A percentile compares a stretch with the other conserved stretches of the same genome.
These are phyloP conservation scores for Bombus ignitus DNA, from an alignment of 1,140 invertebrate genomes.

Conservation along the genomic window DNA sequence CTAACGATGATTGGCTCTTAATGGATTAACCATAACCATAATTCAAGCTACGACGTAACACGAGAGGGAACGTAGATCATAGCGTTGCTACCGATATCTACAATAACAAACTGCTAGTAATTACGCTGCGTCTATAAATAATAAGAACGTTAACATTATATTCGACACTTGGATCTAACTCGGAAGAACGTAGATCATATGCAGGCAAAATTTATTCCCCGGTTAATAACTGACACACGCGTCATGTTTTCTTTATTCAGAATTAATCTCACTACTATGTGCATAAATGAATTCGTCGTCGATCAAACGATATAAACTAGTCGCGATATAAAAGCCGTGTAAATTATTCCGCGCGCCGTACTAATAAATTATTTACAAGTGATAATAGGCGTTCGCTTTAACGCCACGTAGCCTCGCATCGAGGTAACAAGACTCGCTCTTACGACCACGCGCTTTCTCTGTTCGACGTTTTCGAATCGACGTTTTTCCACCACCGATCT, in stretches of 20 bases:
- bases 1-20: no score
- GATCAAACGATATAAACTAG: not conserved
- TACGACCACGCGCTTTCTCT: not conserved
- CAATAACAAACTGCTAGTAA: not conserved
- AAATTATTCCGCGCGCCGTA: not conserved
- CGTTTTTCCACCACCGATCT: not conserved
- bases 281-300: conserved; percentile 12
- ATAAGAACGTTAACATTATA: not conserved
- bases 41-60: no score
- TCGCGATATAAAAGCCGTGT: not conserved
- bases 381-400: conserved; percentile 17
- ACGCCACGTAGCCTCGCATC: not conserved
- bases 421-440: not conserved
- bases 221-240: not conserved
- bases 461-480: conserved; percentile 15
- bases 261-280: not conserved
- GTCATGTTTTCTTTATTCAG: not conserved
- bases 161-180: not conserved
- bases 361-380: conserved; percentile 22
- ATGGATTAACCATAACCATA: no score
- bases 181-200: not conserved
- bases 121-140: not conserved
- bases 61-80: not conserved
- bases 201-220: not conserved
- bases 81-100: not conserved